Evolutionary conservation across 2,888 invertebrate genomes (phyloP), one percentile per base, ranked within the genome.

Genomic region (Drosophila mercatorum): DNA sequence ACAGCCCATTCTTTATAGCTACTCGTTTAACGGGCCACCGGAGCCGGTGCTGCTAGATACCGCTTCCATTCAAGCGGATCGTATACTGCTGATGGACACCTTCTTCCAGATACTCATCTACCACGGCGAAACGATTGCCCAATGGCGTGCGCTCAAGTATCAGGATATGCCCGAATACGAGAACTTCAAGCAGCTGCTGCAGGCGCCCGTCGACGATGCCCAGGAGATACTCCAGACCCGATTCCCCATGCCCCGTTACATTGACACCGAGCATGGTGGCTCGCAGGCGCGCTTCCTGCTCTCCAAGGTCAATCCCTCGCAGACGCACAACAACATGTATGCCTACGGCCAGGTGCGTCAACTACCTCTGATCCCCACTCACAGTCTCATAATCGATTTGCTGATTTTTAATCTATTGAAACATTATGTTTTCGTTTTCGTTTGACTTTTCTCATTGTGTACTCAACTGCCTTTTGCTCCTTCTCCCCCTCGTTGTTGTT

Each of bases 51-150:
- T 99, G 28, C 94, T 99, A 43, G 99, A 99, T 93, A 98, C 99
- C 4, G 98, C 98, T 59, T 98, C 98, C 73, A 99, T 99, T 91
- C 98, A 98, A 92, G 96, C 98, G 0, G 99, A 99, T 93, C 95
- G 98, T 70, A 99, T 99, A 89, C 94, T 99, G 51, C 95, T 99
- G 62, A 99, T 99, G 99, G 99, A 99, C 93, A 99, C 99, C 0
- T 99, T 99, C 94, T 99, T 99, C 95, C 99, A 99, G 94, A 98
- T 99, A 91, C 95, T 99, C 65, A 99, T 99, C 90, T 99, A 99
- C 93, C 99, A 99, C 91, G 99, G 99, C 92, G 99, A 99, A 95
- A 99, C 98, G 10, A 99, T 99, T 91, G 98, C 98, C 2, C 97
- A 98, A 88, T 99, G 99, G 99, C 95, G 98, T 70, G 97, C 97